A percentile compares a stretch with the other conserved stretches of the same genome.
These are phyloP conservation scores for Mus pahari DNA, from an alignment of 2,113 vertebrate species.

Conservation along the genomic window DNA sequence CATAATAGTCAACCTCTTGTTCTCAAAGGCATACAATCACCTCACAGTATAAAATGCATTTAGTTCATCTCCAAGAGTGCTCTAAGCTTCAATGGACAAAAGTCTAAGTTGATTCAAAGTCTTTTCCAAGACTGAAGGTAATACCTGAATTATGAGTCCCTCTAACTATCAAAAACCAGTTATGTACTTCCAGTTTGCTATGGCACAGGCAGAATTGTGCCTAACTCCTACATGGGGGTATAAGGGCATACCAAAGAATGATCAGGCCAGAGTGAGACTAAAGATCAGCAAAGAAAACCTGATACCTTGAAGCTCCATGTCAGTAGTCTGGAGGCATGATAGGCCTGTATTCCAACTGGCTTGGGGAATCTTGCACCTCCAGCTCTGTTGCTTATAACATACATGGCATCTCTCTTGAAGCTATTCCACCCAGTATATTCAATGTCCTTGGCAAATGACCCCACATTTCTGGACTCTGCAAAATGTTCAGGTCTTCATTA, in stretches of 20 bases:
- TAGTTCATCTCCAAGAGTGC: background rate
- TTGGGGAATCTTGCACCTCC: background rate
- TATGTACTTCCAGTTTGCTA: background rate
- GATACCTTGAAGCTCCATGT: background rate
- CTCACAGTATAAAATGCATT: background rate
- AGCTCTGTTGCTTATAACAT: background rate
- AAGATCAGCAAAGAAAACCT: background rate
- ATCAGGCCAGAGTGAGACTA: background rate
- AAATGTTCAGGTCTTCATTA: background rate
- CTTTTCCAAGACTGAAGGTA: background rate
- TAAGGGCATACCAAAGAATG: background rate
- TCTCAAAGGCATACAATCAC: background rate
- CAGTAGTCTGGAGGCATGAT: background rate
- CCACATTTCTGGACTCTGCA: background rate
- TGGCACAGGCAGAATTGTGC: background rate
- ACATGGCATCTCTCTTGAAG: background rate
- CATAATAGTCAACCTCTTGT: background rate
- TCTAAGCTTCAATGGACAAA: background rate
- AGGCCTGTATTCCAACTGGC: background rate
- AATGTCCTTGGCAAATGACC: background rate
- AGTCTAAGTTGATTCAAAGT: background rate
- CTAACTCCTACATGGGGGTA: background rate
- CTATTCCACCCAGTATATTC: background rate
- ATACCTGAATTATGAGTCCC: background rate
- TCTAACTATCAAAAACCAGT: background rate